Evolutionary conservation across 2,888 invertebrate species (phyloP).

Genomic region (Atrina japonica): DNA sequence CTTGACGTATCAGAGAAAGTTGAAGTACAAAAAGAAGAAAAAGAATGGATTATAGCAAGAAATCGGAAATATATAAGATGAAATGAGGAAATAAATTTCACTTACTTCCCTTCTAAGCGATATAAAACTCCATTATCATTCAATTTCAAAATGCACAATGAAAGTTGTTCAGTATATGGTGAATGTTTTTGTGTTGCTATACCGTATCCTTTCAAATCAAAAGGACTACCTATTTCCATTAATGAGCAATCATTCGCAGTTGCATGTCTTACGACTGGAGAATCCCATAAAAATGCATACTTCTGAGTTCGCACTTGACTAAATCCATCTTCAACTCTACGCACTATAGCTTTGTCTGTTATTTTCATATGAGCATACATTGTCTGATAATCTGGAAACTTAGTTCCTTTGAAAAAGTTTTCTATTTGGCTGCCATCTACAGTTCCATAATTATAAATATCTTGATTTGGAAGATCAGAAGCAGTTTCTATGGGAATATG

Average conservation of each 20-base stretch:
- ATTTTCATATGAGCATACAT: slow-evolving; percentile 74
- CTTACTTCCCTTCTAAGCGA: slow-evolving; percentile 73
- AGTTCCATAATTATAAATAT: slow-evolving; percentile 74
- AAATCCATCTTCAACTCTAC: slow-evolving; percentile 68
- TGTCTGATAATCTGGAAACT: slow-evolving; percentile 68
- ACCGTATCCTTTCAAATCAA: slow-evolving; percentile 76
- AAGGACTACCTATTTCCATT: slow-evolving; percentile 74
- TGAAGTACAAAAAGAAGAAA: too few species aligned
- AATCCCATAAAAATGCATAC: slow-evolving; percentile 79
- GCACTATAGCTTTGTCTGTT: slow-evolving; percentile 66
- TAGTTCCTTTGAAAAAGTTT: slow-evolving; percentile 72
- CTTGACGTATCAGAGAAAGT: too few species aligned
- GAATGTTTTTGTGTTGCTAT: slow-evolving; percentile 70
- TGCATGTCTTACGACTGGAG: slow-evolving; percentile 70
- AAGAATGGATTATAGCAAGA: too few species aligned
- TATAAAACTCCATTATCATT: slow-evolving; percentile 72
- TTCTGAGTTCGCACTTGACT: slow-evolving; percentile 63
- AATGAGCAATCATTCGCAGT: slow-evolving; percentile 71
- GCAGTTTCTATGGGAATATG: slow-evolving; percentile 67
- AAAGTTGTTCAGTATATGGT: slow-evolving; percentile 67
- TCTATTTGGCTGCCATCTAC: slow-evolving; percentile 74
- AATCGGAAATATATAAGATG: not conserved
- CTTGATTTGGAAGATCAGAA: slow-evolving; percentile 70
- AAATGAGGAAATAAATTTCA: slow-evolving; percentile 20
- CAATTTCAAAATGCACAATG: slow-evolving; percentile 68